Base-by-base conservation (phyloP, 2,888 invertebrate species). In the Acleris emargana region DNA sequence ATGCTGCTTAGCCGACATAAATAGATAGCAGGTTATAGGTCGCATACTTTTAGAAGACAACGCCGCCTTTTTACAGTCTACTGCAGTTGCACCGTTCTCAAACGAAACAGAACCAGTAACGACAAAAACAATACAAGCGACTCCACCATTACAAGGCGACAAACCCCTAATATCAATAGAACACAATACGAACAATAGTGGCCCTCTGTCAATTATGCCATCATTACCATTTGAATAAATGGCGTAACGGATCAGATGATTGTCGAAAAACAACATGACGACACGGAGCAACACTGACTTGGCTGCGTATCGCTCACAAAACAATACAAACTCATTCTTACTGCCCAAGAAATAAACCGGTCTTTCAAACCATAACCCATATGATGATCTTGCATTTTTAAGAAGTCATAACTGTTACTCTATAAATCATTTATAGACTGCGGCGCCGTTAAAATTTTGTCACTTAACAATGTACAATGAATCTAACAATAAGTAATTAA, bases 201-300 rank as follows among this genome's bases (percentile, higher is more conserved):
- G 87, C 83, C 83, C 87, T 87, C 88, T 91, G 91, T 91, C 92
- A 91, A 91, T 91, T 92, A 91, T 91, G 83, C 89, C 87, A 88
- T 91, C 89, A 91, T 92, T 92, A 91, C 86, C 88, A 90, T 91
- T 87, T 80, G 87, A 86, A 90, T 89, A 88, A 89, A 90, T 86
- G 85, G 85, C 84, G 85, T 86, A 89, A 88, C 87, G 85, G 87
- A 88, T 90, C 87, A 85, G 86, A 87, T 84, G 87, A 83, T 85
- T 82, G 84, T 86, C 81, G 79, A 87, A 88, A 86, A 87, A 86
- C 84, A 86, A 87, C 84, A 89, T 76, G 81, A 84, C 83, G 86
- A 86, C 86, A 84, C 69, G 62, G 83, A 79, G 81, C 82, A 78
- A 76, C 69, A 80, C 76, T 69, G 77, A 72, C 73, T 68, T 67